Evolutionary conservation across 1,140 invertebrate genomes (phyloP).

Genomic region (Drosophila santomea): DNA sequence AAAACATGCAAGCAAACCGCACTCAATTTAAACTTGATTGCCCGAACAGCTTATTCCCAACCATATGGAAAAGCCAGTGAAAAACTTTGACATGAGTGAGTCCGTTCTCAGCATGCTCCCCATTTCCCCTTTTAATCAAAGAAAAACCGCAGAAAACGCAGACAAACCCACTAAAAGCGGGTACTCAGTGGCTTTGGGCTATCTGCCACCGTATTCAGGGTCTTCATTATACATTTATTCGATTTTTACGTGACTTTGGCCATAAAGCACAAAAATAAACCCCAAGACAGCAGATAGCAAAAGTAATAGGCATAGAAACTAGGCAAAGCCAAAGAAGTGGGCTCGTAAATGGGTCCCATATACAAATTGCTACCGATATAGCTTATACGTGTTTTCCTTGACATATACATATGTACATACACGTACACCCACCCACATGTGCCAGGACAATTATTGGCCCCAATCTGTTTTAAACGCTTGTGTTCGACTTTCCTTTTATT

Average conservation of each 20-base stretch:
- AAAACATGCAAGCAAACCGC: constrained; percentile 14
- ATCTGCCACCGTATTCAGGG: constrained; percentile 16
- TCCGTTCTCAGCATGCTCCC: not conserved
- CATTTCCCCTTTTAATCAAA: not conserved
- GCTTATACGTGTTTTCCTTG: constrained; percentile 33
- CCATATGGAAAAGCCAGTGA: constrained; percentile 26
- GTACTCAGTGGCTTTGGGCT: constrained; percentile 49
- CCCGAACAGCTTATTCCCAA: constrained; percentile 23
- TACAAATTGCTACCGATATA: constrained; percentile 61
- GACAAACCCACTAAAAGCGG: constrained; percentile 15
- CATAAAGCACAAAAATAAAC: constrained; percentile 74
- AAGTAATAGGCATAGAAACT: constrained; percentile 28
- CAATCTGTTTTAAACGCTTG: constrained; percentile 72
- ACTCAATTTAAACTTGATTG: constrained; percentile 32
- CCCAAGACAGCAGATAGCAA: constrained; percentile 36
- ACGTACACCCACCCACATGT: constrained; percentile 13
- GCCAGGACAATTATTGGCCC: constrained; percentile 71
- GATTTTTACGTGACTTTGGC: constrained; percentile 76
- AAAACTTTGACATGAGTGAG: constrained; percentile 30
- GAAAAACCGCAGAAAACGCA: constrained; percentile 25
- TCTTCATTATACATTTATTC: constrained; percentile 77
- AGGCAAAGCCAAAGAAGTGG: constrained; percentile 11
- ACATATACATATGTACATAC: not conserved
- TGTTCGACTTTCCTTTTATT: constrained; percentile 34
- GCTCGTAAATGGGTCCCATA: constrained; percentile 54